A percentile compares a stretch with the other conserved stretches of the same genome.
These are phyloP conservation scores for Epistrophe grossulariae DNA, from an alignment of 2,888 invertebrate genomes.

Conservation along the genomic window DNA sequence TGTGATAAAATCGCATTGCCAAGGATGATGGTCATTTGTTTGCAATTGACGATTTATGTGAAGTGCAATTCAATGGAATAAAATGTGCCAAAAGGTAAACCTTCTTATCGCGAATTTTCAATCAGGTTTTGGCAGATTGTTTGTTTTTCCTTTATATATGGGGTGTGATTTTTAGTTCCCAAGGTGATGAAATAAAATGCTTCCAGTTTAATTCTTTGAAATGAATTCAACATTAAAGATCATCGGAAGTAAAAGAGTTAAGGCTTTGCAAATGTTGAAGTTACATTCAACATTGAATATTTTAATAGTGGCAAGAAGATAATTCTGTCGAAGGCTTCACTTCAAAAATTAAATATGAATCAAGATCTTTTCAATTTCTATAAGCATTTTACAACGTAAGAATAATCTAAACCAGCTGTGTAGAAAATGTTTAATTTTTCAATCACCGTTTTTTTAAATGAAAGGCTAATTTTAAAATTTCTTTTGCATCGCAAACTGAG, in stretches of 20 bases:
- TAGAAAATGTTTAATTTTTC: too few relatives aligned
- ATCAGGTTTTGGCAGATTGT: constrained; percentile 28
- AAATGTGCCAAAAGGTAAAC: constrained; percentile 44
- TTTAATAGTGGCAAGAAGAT: too few relatives aligned
- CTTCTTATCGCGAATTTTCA: constrained; percentile 51
- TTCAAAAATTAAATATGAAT: too few relatives aligned
- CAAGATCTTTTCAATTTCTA: too few relatives aligned
- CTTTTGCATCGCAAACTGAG: too few relatives aligned
- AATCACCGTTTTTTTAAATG: too few relatives aligned
- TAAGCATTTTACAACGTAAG: too few relatives aligned
- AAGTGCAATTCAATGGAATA: constrained; percentile 63
- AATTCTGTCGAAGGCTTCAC: too few relatives aligned
- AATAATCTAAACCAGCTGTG: too few relatives aligned
- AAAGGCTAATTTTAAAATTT: too few relatives aligned
- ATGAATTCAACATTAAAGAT: neutral
- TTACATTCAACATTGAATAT: too few relatives aligned
- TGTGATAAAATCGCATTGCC: constrained; percentile 56
- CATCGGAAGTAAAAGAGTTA: neutral
- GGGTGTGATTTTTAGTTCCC: constrained; percentile 1
- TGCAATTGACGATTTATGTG: constrained; percentile 40
- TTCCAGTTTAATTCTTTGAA: neutral
- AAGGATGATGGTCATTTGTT: constrained; percentile 56
- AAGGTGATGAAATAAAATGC: neutral
- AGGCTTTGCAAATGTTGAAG: too few relatives aligned
- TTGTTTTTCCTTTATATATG: constrained; percentile 31